A percentile compares a stretch with the other conserved stretches of the same genome.
Evolutionary conservation across 2,797 vertebrate genomes (phyloP).

Genomic region (Danio aesculapii): DNA sequence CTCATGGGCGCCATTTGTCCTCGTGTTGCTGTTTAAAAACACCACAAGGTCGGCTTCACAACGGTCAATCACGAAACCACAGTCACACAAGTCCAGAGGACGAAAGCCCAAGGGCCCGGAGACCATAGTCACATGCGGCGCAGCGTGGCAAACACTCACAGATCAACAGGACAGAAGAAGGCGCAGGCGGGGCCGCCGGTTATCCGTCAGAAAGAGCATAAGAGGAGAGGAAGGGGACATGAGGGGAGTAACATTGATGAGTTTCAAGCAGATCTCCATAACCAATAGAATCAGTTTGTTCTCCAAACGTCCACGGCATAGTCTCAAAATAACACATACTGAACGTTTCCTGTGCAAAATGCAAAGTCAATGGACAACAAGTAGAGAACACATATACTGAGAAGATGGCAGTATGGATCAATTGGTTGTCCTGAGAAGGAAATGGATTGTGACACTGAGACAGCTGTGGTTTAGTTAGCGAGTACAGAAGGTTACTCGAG

Average conservation of each 20-base stretch:
- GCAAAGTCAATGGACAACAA: slow-evolving; percentile 38
- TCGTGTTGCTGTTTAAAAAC: slow-evolving; percentile 37
- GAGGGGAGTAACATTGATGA: slow-evolving; percentile 44
- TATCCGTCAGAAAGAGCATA: slow-evolving; percentile 67
- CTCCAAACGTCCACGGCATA: slow-evolving; percentile 1
- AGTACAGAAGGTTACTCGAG: slow-evolving; percentile 10
- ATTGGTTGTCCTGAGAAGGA: slow-evolving; percentile 8
- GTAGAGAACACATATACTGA: slow-evolving; percentile 46
- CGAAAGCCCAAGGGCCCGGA: slow-evolving; percentile 25
- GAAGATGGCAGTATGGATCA: slow-evolving; percentile 28
- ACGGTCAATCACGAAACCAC: slow-evolving; percentile 48
- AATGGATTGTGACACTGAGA: slow-evolving; percentile 19
- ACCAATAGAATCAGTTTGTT: slow-evolving; percentile 8
- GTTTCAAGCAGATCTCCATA: slow-evolving; percentile 43
- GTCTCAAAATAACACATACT: slow-evolving; percentile 27
- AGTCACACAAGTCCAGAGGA: slow-evolving; percentile 46
- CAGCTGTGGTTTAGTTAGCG: neutral
- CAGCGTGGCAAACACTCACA: slow-evolving; percentile 69
- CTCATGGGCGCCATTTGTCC: slow-evolving; percentile 1
- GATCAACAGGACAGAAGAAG: slow-evolving; percentile 60
- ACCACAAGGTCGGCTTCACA: slow-evolving; percentile 40
- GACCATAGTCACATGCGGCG: slow-evolving; percentile 45
- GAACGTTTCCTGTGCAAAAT: slow-evolving; percentile 31
- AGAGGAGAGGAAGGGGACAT: slow-evolving; percentile 48
- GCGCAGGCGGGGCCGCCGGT: slow-evolving; percentile 50